These are phyloP conservation scores for Harpalus rufipes DNA, from an alignment of 2,888 invertebrate species.

Conservation along the genomic window DNA sequence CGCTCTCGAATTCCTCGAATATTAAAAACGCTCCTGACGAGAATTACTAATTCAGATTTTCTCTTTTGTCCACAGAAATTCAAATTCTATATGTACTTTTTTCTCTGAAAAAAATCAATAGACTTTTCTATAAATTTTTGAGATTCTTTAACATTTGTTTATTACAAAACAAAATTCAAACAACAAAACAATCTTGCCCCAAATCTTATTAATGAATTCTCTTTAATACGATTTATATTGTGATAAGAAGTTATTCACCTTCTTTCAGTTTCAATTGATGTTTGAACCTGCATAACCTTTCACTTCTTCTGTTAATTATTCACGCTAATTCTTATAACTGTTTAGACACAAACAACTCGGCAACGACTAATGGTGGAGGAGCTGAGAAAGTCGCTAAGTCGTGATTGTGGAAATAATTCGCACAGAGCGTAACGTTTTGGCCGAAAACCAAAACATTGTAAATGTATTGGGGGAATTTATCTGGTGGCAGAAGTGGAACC, in stretches of 20 bases:
- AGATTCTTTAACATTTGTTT: neutral
- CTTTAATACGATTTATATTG: neutral
- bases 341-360: neutral
- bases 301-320: conserved; percentile 16
- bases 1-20: conserved; percentile 49
- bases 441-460: conserved; percentile 48
- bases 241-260: conserved; percentile 27
- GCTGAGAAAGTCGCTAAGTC: neutral
- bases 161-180: neutral
- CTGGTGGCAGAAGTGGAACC: conserved; percentile 31
- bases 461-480: conserved; percentile 33
- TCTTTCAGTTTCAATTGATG: conserved; percentile 5
- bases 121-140: neutral
- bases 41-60: conserved; percentile 41
- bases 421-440: conserved; percentile 28
- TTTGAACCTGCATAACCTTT: conserved; percentile 18
- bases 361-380: neutral
- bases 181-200: neutral
- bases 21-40: conserved; percentile 46
- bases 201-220: conserved; percentile 4
- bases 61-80: conserved; percentile 1
- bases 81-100: conserved; percentile 7
- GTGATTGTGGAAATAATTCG: conserved; percentile 7
- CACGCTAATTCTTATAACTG: neutral
- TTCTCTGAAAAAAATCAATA: too few species aligned